A percentile compares a stretch with the other conserved stretches of the same genome.
phyloP scores from a whole-genome alignment of 2,888 invertebrate species.

The Drosophila seclusa region DNA sequence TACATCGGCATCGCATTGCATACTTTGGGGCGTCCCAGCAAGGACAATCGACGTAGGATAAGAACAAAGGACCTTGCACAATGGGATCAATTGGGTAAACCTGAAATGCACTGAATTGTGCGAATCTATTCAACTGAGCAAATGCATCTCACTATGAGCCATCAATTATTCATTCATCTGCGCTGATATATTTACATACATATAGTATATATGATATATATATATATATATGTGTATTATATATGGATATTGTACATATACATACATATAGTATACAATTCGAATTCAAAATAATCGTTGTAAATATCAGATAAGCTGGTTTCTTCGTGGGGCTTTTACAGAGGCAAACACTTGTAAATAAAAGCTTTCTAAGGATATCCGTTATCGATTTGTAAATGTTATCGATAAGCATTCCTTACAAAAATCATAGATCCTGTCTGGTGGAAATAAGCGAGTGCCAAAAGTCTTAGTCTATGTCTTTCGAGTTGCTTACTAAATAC shows the following conservation, averaged over 20 bases:
- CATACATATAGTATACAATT: no score
- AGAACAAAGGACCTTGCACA: slow-evolving; percentile 17
- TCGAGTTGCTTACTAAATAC: not conserved
- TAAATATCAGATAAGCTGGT: not conserved
- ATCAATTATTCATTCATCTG: not conserved
- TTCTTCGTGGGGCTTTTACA: not conserved
- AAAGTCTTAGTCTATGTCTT: not conserved
- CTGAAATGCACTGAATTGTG: not conserved
- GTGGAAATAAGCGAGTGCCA: accelerated
- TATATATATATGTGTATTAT: no score
- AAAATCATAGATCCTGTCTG: not conserved
- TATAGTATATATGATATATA: no score
- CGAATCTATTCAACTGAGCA: not conserved
- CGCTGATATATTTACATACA: not conserved
- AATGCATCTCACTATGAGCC: not conserved
- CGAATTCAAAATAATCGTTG: not conserved
- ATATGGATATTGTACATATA: no score
- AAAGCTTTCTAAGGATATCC: not conserved
- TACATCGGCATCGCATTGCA: slow-evolving; percentile 54
- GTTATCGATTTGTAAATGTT: not conserved
- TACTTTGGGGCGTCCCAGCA: slow-evolving; percentile 30
- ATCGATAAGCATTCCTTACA: not conserved
- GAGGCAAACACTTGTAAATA: not conserved
- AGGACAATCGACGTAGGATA: slow-evolving; percentile 23
- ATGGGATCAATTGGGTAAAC: slow-evolving; percentile 14